These are phyloP conservation scores for Malurus splendens DNA, from an alignment of 2,797 vertebrate species.

Conservation along the genomic window DNA sequence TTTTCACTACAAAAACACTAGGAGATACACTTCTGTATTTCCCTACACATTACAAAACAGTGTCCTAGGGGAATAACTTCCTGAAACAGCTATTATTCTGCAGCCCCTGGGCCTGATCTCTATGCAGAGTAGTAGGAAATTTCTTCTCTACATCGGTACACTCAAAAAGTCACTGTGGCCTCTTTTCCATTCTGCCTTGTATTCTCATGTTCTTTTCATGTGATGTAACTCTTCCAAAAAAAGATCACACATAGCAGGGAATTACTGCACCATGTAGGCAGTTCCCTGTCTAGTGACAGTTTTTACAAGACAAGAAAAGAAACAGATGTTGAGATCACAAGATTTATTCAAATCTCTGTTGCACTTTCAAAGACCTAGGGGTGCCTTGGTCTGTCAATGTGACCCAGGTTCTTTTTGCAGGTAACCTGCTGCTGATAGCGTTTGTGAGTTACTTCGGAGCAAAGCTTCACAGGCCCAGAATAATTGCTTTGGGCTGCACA, in stretches of 20 bases:
- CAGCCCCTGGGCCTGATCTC: neutral
- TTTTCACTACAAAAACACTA: neutral
- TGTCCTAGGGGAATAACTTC: neutral
- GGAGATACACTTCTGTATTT: neutral
- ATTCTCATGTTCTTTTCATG: neutral
- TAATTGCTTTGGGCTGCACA: slow-evolving; percentile 81
- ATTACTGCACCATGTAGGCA: neutral
- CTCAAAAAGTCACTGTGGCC: neutral
- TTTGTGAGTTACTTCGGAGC: slow-evolving; percentile 89
- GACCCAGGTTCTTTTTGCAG: slow-evolving; percentile 56
- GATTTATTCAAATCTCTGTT: neutral
- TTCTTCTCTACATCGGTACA: neutral
- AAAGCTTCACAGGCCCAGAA: slow-evolving; percentile 83
- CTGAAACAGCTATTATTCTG: neutral
- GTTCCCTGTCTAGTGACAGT: neutral
- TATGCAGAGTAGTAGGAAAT: neutral
- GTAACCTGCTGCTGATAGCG: slow-evolving; percentile 83
- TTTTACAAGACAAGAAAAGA: neutral
- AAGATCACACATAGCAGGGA: neutral
- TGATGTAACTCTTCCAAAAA: neutral
- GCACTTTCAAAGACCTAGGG: neutral
- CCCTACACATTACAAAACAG: neutral
- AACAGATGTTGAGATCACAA: neutral
- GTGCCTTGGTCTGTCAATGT: neutral
- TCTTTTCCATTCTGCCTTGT: neutral